Base-by-base conservation (phyloP, 2,797 vertebrate species). In the Falco cherrug region DNA sequence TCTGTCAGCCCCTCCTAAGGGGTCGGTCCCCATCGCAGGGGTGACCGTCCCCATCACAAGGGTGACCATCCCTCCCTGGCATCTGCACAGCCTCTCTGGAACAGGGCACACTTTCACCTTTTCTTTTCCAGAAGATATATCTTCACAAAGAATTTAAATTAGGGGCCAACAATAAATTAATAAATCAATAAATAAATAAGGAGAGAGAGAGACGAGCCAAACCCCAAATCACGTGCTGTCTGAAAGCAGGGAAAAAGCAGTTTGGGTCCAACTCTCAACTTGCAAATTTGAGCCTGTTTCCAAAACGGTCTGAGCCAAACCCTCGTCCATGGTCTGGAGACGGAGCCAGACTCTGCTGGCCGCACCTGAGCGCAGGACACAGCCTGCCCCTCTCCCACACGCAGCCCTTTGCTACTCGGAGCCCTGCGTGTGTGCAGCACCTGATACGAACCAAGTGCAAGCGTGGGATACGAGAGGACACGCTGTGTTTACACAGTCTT, bases 381-480 rank as follows among this genome's bases (percentile, higher is more conserved):
- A 33, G n/a, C 35, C 75, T 24, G 22, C 5, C 10, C 45, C 64
- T n/a, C 35, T 69, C 53, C 3, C 9, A 13, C 28, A 12, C 6
- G 2, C 64, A 13, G 39, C 22, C 45, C 26, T 15, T 7, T 15
- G 16, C 51, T 43, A 0, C 3, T 6, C 13, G 61, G 45, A 81
- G 24, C 70, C 82, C 73, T 17, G 37, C 37, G 15, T 4, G 0
- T 4, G 29, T 28, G 18, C 25, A 7, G 4, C 56, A 31, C 43
- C 74, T 1, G 35, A 6, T 4, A 10, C 2, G 1, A 67, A 9
- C 11, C 1, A 6, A 75, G 31, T 14, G 3, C 26, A 10, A 35
- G 26, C 0, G 4, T 0, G 2, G 76, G 77, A 22, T 2, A 4
- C 0, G 0, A 82, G 71, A 37, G 84, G 79, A 63, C 48, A 5